phyloP scores from a whole-genome alignment of 2,797 vertebrate species.

The Sebastiscus albofasciatus region DNA sequence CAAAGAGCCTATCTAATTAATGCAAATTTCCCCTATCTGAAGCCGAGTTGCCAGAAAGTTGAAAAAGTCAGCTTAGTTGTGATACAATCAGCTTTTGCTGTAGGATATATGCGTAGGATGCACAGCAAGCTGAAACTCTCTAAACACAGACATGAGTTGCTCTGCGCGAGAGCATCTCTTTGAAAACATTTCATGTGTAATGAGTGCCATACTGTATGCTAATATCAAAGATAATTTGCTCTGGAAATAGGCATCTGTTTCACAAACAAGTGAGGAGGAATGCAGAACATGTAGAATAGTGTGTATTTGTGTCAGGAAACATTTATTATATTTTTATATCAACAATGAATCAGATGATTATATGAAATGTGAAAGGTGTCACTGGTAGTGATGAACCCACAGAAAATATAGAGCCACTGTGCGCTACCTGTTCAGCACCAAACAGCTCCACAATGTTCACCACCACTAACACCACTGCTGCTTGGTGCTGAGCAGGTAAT shows the following conservation, averaged over 20 bases:
- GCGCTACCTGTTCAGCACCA: background rate
- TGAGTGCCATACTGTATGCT: conserved; percentile 41
- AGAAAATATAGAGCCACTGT: background rate
- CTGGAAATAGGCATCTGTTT: conserved; percentile 18
- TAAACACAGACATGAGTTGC: conserved; percentile 51
- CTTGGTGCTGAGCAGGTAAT: too few species aligned
- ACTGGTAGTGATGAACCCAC: background rate
- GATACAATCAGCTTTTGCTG: conserved; percentile 76
- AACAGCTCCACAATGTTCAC: rapidly evolving
- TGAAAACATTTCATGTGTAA: conserved; percentile 66
- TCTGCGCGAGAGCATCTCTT: conserved; percentile 24
- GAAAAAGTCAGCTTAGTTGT: conserved; percentile 77
- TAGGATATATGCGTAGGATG: conserved; percentile 72
- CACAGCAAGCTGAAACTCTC: conserved; percentile 67
- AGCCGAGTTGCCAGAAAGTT: conserved; percentile 77
- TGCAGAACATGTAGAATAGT: background rate
- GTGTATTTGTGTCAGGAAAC: background rate
- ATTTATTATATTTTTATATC: background rate
- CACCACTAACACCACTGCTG: too few species aligned
- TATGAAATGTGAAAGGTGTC: background rate
- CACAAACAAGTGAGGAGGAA: background rate
- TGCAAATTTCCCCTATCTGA: conserved; percentile 79
- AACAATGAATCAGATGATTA: background rate
- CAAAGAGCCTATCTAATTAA: conserved; percentile 81
- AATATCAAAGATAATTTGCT: conserved; percentile 45